These are phyloP conservation scores for Eupithecia dodoneata DNA, from an alignment of 2,888 invertebrate genomes.

Conservation along the genomic window DNA sequence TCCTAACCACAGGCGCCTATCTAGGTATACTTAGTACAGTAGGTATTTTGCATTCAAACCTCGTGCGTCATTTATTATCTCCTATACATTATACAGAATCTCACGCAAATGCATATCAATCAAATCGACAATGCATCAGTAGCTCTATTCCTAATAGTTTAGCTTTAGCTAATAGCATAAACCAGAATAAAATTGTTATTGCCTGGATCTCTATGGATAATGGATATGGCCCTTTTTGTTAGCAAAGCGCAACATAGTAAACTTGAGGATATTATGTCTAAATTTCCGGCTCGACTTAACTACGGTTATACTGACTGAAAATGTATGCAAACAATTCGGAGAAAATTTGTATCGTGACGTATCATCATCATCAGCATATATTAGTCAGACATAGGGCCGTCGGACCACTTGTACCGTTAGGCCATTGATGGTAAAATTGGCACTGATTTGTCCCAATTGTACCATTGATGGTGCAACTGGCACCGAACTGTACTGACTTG, in stretches of 20 bases:
- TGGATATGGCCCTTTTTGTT: neutral
- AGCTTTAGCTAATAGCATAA: no score
- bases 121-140: neutral
- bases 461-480: no score
- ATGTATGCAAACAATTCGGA: neutral
- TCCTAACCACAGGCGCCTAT: neutral
- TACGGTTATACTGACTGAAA: neutral
- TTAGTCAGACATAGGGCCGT: no score
- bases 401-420: no score
- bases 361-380: no score
- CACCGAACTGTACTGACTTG: no score
- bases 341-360: neutral
- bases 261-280: neutral
- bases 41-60: neutral
- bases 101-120: slow-evolving; percentile 1
- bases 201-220: neutral
- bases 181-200: neutral
- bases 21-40: neutral
- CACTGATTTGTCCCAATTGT: no score
- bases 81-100: neutral
- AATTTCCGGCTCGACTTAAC: neutral
- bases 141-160: neutral
- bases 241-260: neutral
- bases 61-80: neutral
- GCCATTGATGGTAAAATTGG: no score